Evolutionary conservation across 2,888 invertebrate genomes (phyloP), one percentile per base, ranked within the genome.

Genomic region (Leptinotarsa juncta): DNA sequence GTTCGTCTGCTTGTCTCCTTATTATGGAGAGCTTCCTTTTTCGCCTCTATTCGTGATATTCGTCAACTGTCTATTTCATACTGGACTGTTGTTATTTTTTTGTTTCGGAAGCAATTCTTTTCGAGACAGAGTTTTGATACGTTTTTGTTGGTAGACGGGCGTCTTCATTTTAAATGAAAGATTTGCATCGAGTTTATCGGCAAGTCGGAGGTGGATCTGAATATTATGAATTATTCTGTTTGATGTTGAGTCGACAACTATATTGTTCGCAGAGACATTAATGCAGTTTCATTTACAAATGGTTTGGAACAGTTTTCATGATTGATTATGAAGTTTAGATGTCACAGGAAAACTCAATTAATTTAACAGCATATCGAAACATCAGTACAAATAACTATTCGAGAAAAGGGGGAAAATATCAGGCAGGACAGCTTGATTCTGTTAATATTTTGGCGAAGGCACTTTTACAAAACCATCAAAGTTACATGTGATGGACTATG

Each of bases 1-100:
- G 83, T 84, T 84, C 83, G 79, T 80, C 78, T 76, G 75, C 83
- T 81, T 82, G 83, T 84, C 84, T 83, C 81, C 84, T 84, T 84
- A 85, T 84, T 83, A 84, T 83, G 81, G 79, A 75, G 73, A 75
- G 75, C 76, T 77, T 79, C 81, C 75, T 76, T 74, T 81, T 81
- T 81, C 66, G 50, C 70, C 53, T 68, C 57, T 42, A 26, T 23
- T 53, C 53, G 48, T 50, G 67, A 68, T 62, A 68, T 67, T 74
- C 74, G 68, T 74, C 74, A 71, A 68, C 74, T 74, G 74, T 71
- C 74, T 74, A 65, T 74, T 68, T 74, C 68, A 62, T 62, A 62
- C 32, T 32, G 62, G 62, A 32, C 32, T 62, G 32, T 26, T 15
- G 23, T 16, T 62, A 62, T 32, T 62, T 42, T 32, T 62, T 42